These are phyloP conservation scores for Pimpla rufipes DNA, from an alignment of 2,888 invertebrate species.

Conservation along the genomic window DNA sequence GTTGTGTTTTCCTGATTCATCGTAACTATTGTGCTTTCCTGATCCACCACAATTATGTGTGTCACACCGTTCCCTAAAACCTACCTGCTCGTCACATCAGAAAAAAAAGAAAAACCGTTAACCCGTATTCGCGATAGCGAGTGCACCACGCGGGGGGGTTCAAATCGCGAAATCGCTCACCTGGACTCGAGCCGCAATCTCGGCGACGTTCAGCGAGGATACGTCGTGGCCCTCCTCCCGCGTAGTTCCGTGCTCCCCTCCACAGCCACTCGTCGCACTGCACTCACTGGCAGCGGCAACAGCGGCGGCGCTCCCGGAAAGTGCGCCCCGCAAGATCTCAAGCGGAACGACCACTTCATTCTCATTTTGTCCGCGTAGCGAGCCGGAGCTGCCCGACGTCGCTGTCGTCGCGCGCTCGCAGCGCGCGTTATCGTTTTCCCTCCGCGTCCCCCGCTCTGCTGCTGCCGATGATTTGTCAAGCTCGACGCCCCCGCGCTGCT, in stretches of 20 bases:
- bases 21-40: too few relatives aligned
- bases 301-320: slow-evolving; percentile 56
- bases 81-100: too few relatives aligned
- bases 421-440: slow-evolving; percentile 48
- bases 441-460: slow-evolving; percentile 8
- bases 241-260: slow-evolving; percentile 56
- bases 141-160: too few relatives aligned
- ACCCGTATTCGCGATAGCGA: too few relatives aligned
- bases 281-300: slow-evolving; percentile 14
- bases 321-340: slow-evolving; percentile 67
- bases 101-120: too few relatives aligned
- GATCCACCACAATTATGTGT: too few relatives aligned
- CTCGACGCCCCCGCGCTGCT: background rate
- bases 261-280: slow-evolving; percentile 52
- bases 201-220: slow-evolving; percentile 47
- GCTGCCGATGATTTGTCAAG: background rate
- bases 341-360: slow-evolving; percentile 72
- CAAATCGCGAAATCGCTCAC: slow-evolving; percentile 64
- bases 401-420: slow-evolving; percentile 16
- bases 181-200: slow-evolving; percentile 74
- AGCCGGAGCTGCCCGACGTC: slow-evolving; percentile 23
- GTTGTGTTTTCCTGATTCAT: too few relatives aligned
- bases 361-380: slow-evolving; percentile 60
- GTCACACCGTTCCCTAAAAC: too few relatives aligned
- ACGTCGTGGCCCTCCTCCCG: slow-evolving; percentile 52